Conservation (phyloP, 1,140 invertebrate species). For the Hylaeus volcanicus region DNA sequence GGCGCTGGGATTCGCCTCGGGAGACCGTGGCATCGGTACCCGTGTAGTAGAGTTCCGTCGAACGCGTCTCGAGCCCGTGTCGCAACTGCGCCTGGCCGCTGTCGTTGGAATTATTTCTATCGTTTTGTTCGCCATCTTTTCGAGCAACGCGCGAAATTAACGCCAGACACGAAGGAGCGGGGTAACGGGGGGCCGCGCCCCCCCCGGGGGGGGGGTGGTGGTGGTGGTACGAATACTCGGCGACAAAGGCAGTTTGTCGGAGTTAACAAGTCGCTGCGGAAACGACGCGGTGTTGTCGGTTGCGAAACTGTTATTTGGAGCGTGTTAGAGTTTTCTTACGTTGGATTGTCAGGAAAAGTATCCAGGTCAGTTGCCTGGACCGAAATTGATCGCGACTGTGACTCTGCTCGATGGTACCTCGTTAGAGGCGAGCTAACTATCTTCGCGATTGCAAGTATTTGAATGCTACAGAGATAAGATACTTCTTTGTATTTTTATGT, state of each 20-base stretch:
- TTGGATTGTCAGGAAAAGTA: background rate
- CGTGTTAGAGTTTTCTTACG: background rate
- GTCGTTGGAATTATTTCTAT: constrained; percentile 26
- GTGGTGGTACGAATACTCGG: background rate
- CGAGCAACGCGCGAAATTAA: constrained; percentile 29
- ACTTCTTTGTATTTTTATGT: no score
- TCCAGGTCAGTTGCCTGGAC: no score
- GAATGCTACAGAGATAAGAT: no score
- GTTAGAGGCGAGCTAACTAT: no score
- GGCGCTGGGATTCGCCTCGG: constrained; percentile 32
- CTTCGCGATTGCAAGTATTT: no score
- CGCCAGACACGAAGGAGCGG: background rate
- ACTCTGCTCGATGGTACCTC: no score
- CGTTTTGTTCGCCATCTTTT: constrained; percentile 3
- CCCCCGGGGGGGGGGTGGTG: background rate
- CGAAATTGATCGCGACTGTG: no score
- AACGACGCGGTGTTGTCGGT: background rate
- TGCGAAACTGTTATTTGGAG: background rate
- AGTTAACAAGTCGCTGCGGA: background rate
- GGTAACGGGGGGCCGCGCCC: no score
- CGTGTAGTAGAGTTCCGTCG: constrained; percentile 27
- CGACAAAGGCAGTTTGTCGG: background rate
- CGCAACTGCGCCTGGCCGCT: background rate
- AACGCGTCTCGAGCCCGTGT: constrained; percentile 20
- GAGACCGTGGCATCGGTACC: constrained; percentile 26